Base-by-base conservation (phyloP, 2,797 vertebrate species). In the Astyanax mexicanus region DNA sequence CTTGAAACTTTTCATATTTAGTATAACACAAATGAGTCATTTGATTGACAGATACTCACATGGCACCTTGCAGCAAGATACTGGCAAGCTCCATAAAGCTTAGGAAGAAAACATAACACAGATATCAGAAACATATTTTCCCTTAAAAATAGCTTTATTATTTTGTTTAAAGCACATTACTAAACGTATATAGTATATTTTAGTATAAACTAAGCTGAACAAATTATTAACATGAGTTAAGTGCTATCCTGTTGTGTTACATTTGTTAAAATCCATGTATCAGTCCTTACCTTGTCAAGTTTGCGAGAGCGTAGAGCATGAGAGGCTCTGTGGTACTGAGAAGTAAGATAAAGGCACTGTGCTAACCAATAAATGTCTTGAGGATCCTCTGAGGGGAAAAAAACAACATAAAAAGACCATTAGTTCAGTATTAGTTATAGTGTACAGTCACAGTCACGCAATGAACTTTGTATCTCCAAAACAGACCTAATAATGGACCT, bases 301-400 rank as follows among this genome's bases (percentile, higher is more conserved):
- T 96, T 99, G 55, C 98, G 92, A 0, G 98, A 98, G 1, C 97
- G 94, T 75, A 99, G 94, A 21, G 97, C 96, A 44, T 99, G 98
- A 25, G 98, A 97, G 82, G 98, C 98, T 90, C 98, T 94, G 51
- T 99, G 98, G 90, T 99, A 99, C 77, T 99, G 98, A 65, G 96
- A 96, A 69, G 98, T 99, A 40, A 99, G 87, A 81, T 97, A 99
- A 90, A 98, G 96, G 88, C 98, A 99, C 79, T 99, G 98, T 81
- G 98, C 97, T 80, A 99, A 88, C 98, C 98, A 98, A 85, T 99
- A 99, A 80, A 99, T 95, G 80, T 99, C 98, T 83, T 97, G 97
- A 49, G 98, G 96, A 1, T 99, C 98, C 90, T 99, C 98, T 98
- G 81, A 44, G 6, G 47, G 69, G 12, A 71, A 69, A 7, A 51